Evolutionary conservation across 2,113 vertebrate species (phyloP).

Genomic region (Pollimyrus isidori): DNA sequence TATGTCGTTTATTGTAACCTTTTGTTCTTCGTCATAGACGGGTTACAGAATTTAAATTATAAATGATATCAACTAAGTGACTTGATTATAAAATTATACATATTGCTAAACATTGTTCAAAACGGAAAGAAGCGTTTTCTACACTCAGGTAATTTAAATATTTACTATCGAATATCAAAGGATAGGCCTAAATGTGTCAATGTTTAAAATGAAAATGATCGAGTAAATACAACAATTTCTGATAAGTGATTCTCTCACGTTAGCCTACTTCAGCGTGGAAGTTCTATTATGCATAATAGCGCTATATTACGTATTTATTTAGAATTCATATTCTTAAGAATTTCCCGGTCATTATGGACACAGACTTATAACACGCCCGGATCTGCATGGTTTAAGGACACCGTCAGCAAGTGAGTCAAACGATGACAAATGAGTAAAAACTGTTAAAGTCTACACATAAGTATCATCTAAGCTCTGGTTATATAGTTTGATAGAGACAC

Average conservation of each 20-base stretch:
- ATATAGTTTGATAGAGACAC: not conserved
- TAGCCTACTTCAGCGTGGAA: not conserved
- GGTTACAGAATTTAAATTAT: not conserved
- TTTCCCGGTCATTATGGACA: not conserved
- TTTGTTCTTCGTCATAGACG: not conserved
- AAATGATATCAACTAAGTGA: not conserved
- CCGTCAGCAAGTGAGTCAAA: not conserved
- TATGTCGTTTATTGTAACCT: not conserved
- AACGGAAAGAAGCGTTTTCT: not conserved
- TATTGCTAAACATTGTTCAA: not conserved
- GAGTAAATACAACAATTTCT: not conserved
- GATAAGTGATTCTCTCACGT: not conserved
- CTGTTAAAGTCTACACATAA: not conserved
- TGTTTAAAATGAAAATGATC: not conserved
- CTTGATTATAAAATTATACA: not conserved
- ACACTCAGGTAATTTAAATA: not conserved
- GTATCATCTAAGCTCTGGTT: not conserved
- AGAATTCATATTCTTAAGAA: not conserved
- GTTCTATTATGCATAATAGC: not conserved
- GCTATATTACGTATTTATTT: not conserved
- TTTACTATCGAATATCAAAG: not conserved
- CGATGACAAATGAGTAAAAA: not conserved
- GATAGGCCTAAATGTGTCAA: not conserved
- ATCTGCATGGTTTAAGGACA: not conserved
- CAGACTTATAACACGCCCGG: not conserved